Conservation (phyloP, 2,797 vertebrate genomes). For the Tragopan temminckii region DNA sequence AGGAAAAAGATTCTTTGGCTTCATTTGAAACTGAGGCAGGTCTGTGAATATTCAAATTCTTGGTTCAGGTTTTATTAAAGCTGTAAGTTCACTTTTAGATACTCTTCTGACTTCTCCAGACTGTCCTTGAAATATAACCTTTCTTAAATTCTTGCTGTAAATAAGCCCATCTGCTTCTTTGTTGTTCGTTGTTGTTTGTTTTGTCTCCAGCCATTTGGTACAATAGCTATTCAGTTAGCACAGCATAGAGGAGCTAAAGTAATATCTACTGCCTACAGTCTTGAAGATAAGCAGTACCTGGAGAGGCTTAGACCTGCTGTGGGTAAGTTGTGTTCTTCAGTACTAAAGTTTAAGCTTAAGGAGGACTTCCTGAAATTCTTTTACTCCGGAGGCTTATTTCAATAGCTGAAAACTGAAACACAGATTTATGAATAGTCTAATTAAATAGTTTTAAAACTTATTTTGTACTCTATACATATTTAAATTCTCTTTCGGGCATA, state of each 20-base stretch:
- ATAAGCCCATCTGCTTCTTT: not conserved
- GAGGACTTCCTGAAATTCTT: not conserved
- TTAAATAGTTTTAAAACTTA: not conserved
- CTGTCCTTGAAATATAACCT: not conserved
- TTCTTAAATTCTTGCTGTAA: not conserved
- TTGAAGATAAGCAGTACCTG: constrained; percentile 88
- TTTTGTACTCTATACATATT: not conserved
- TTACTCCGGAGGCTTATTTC: not conserved
- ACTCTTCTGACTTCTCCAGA: not conserved
- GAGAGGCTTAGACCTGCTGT: constrained; percentile 89
- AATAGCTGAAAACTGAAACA: not conserved
- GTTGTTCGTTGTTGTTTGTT: not conserved
- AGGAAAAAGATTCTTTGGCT: not conserved
- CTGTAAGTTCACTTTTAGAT: not conserved
- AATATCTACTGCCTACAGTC: constrained; percentile 87
- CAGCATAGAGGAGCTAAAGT: constrained; percentile 93
- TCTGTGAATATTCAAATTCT: not conserved
- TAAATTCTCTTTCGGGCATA: not conserved
- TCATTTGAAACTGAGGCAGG: not conserved
- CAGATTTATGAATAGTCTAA: not conserved
- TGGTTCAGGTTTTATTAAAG: not conserved
- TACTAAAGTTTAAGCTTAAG: not conserved
- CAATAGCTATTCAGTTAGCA: constrained; percentile 92
- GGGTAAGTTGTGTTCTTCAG: constrained; percentile 81
- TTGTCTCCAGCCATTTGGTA: constrained; percentile 88